These are phyloP conservation scores for Xiphophorus couchianus DNA, from an alignment of 2,113 vertebrate species.

Conservation along the genomic window DNA sequence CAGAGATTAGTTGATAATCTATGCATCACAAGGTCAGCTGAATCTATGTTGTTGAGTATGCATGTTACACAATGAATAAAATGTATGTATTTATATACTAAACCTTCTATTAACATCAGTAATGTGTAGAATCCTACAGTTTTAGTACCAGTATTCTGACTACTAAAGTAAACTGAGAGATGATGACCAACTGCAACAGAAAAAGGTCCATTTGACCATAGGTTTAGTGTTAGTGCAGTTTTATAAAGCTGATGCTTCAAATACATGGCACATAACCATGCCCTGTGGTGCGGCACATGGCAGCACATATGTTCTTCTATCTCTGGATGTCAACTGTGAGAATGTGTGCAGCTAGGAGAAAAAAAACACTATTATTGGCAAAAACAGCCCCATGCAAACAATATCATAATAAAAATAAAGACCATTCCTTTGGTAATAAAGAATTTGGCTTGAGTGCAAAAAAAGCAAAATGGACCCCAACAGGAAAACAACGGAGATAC, in stretches of 20 bases:
- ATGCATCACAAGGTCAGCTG: constrained; percentile 33
- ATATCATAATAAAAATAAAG: constrained; percentile 44
- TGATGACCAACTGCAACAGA: constrained; percentile 61
- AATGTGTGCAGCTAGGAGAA: constrained; percentile 30
- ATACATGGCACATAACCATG: constrained; percentile 62
- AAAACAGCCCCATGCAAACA: constrained; percentile 58
- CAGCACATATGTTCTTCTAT: constrained; percentile 54
- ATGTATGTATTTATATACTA: constrained; percentile 30
- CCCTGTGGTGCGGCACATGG: constrained; percentile 56
- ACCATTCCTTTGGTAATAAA: constrained; percentile 79
- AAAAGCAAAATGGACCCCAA: constrained; percentile 58
- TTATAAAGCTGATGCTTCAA: constrained; percentile 32
- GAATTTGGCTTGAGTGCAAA: constrained; percentile 79
- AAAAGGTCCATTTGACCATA: constrained; percentile 32
- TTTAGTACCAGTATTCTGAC: constrained; percentile 50
- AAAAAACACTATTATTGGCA: constrained; percentile 43
- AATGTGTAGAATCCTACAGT: constrained; percentile 30
- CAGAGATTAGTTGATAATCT: constrained; percentile 42
- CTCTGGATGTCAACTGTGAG: constrained; percentile 41
- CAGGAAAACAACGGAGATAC: constrained; percentile 6
- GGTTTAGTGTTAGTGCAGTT: constrained; percentile 49
- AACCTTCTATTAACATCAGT: constrained; percentile 24
- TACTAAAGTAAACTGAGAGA: constrained; percentile 52
- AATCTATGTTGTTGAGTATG: constrained; percentile 21
- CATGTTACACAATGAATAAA: constrained; percentile 30